Evolutionary conservation across 2,797 vertebrate species (phyloP), one percentile per base, ranked within the genome.

Genomic region (Agapornis canus): DNA sequence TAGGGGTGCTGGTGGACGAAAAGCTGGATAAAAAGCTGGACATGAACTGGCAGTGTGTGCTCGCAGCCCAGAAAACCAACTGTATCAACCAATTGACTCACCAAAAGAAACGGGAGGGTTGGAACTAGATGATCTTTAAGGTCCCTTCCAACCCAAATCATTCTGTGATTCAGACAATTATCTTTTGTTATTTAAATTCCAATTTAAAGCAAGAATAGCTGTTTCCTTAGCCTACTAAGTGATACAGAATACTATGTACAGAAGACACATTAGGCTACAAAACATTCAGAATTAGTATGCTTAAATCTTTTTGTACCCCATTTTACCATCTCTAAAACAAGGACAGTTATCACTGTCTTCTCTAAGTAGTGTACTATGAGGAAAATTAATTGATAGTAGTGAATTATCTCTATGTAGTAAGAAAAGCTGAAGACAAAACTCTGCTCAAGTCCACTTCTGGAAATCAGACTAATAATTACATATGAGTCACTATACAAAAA

Each of bases 31-130:
- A 56, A 56, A 56, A 56, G n/a, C 5, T 71, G 51, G 9, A 57
- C 17, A 9, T 22, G 7, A 71, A 15, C 13, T 1, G 0, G 7
- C 35, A 68, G 3, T 4, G n/a, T 9, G 17, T 0, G 2, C n/a
- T 27, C 1, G 0, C 2, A 72, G 40, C 11, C 40, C 82, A 89
- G 49, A 83, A 68, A 15, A 29, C 10, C 37, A 68, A 21, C 10
- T 0, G 0, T 17, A 2, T 31, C 48, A 56, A 56, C 9, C 54
- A 56, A 14, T 31, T 54, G n/a, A 32, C 75, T 23, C 45, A 61
- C 13, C 13, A 18, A 47, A 56, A 77, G 37, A 10, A 56, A 3
- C 0, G 63, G 18, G 20, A 20, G 32, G 8, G 5, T 3, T 78
- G 42, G 18, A 61, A 61, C 51, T 25, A 65, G 26, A 25, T n/a